Conservation (phyloP, 2,888 invertebrate species). For the Hypsopygia costalis region DNA sequence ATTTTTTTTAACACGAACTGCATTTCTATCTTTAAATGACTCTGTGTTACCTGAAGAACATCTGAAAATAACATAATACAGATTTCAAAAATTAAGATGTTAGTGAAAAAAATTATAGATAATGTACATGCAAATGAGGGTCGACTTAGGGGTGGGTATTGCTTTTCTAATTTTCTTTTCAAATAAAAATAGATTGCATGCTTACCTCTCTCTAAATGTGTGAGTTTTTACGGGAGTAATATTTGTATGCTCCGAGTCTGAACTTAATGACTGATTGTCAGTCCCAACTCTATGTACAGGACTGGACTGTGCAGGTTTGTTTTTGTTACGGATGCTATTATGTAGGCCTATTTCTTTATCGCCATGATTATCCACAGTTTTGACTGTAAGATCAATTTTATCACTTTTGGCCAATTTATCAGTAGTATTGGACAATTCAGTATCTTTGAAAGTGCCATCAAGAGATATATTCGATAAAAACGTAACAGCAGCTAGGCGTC, state of each 20-base stretch:
- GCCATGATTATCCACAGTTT: conserved; percentile 37
- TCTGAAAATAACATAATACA: conserved; percentile 31
- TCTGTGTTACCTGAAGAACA: conserved; percentile 62
- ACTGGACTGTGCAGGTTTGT: conserved; percentile 54
- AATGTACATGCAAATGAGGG: no score
- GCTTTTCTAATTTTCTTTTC: no score
- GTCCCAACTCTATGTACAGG: conserved; percentile 45
- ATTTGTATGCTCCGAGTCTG: conserved; percentile 86
- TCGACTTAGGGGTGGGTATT: no score
- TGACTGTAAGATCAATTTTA: conserved; percentile 37
- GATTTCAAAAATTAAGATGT: no score
- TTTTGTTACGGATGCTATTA: conserved; percentile 52
- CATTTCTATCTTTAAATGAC: conserved; percentile 60
- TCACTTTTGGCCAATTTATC: conserved; percentile 45
- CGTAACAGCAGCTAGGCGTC: conserved; percentile 94
- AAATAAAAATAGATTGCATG: no score
- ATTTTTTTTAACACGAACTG: conserved; percentile 51
- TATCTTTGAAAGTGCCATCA: conserved; percentile 92
- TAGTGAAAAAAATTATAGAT: no score
- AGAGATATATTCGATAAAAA: conserved; percentile 97
- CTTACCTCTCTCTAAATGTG: conserved; percentile 82
- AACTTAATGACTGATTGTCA: conserved; percentile 84
- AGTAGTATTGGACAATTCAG: conserved; percentile 56
- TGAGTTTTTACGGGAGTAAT: conserved; percentile 83
- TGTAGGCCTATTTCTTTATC: conserved; percentile 39